A percentile compares a stretch with the other conserved stretches of the same genome.
phyloP scores from a whole-genome alignment of 2,113 vertebrate species.

The Centropristis striata region DNA sequence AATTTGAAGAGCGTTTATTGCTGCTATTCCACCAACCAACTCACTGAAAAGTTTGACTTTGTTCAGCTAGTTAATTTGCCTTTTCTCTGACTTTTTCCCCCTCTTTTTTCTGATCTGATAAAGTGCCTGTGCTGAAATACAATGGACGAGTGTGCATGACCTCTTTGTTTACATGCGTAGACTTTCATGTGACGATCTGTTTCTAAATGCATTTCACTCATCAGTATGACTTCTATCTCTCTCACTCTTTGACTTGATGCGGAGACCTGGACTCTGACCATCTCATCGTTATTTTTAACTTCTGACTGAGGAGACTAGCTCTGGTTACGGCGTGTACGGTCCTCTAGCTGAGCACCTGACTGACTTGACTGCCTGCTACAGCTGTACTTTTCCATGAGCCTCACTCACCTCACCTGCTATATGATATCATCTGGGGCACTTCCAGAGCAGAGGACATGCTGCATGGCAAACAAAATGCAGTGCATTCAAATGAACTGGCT shows the following conservation, averaged over 20 bases:
- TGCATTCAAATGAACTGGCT: constrained; percentile 12
- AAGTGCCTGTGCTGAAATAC: neutral
- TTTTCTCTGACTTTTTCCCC: too few species aligned
- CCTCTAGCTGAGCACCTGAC: constrained; percentile 49
- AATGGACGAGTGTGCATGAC: neutral
- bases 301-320: constrained; percentile 61
- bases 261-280: constrained; percentile 46
- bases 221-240: constrained; percentile 1
- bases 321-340: constrained; percentile 74
- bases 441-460: constrained; percentile 18
- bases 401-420: constrained; percentile 54
- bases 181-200: constrained; percentile 16
- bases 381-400: constrained; percentile 76
- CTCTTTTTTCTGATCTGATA: neutral
- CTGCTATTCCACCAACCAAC: neutral
- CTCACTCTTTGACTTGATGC: neutral
- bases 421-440: constrained; percentile 44
- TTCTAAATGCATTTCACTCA: constrained; percentile 36
- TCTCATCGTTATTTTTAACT: constrained; percentile 85
- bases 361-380: constrained; percentile 42
- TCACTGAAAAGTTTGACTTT: neutral
- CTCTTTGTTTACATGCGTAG: constrained; percentile 38
- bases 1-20: neutral
- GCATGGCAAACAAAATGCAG: neutral
- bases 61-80: neutral